These are phyloP conservation scores for Mimachlamys varia DNA, from an alignment of 2,888 invertebrate genomes.

Conservation along the genomic window DNA sequence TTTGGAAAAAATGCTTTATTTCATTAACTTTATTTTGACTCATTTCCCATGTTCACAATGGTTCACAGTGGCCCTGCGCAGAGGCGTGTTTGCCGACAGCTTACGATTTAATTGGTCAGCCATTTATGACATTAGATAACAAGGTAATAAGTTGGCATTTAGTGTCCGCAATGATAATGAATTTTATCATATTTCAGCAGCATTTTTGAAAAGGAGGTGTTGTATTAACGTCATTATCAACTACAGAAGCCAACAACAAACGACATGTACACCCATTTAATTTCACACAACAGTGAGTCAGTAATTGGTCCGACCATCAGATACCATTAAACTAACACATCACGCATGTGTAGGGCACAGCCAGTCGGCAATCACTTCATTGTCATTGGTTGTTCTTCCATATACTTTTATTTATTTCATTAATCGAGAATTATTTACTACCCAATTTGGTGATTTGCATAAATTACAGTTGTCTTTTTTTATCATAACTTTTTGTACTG, in stretches of 20 bases:
- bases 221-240: not conserved
- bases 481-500: not conserved
- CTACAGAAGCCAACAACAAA: conserved; percentile 6
- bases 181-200: not conserved
- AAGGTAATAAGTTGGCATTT: not conserved
- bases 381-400: not conserved
- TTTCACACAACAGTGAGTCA: conserved; percentile 32
- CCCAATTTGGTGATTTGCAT: not conserved
- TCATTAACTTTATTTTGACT: conserved; percentile 21
- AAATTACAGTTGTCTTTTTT: not conserved
- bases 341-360: not conserved
- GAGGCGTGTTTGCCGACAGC: not conserved
- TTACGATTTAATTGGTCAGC: not conserved
- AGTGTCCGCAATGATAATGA: not conserved
- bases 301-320: not conserved
- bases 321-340: not conserved
- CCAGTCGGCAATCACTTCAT: not conserved
- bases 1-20: not conserved
- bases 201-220: not conserved
- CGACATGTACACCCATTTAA: not conserved
- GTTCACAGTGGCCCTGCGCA: conserved; percentile 11
- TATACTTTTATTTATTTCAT: not conserved
- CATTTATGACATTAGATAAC: conserved; percentile 22
- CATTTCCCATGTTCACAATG: conserved; percentile 24
- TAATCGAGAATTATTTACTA: not conserved